Percentiles rank a stretch among this genome's conserved stretches.
These are phyloP conservation scores for Sibirionetta formosa DNA, from an alignment of 2,797 vertebrate species.

Conservation along the genomic window DNA sequence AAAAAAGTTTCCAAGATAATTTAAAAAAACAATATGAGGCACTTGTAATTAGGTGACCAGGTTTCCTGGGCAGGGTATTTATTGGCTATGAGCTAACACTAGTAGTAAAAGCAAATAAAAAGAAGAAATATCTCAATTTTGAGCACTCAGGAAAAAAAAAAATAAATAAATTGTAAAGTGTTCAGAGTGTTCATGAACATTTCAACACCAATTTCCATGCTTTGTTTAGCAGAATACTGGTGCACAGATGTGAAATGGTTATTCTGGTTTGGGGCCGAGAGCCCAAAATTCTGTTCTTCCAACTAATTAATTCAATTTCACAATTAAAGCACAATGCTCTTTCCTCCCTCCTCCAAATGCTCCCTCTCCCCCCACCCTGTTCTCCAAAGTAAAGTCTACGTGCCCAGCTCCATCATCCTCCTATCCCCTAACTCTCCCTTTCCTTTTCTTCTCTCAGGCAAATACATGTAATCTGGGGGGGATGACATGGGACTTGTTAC, in stretches of 20 bases:
- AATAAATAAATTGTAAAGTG: not conserved
- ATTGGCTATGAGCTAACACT: not conserved
- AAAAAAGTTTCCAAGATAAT: not conserved
- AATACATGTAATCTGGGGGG: not conserved
- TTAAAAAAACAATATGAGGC: not conserved
- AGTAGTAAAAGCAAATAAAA: not conserved
- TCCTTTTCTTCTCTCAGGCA: not conserved
- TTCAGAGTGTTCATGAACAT: not conserved
- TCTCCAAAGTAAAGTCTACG: conserved; percentile 16
- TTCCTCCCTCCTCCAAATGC: not conserved
- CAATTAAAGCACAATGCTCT: conserved; percentile 25
- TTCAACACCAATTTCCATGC: not conserved
- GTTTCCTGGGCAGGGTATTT: not conserved
- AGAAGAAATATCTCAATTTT: not conserved
- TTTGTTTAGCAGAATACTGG: conserved; percentile 40
- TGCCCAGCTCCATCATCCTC: not conserved
- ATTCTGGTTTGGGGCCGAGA: conserved; percentile 22
- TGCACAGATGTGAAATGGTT: conserved; percentile 48
- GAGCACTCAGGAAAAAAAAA: not conserved
- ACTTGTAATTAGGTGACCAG: not conserved
- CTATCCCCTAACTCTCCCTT: not conserved
- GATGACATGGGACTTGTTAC: not conserved
- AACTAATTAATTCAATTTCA: conserved; percentile 48
- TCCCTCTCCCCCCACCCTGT: not conserved
- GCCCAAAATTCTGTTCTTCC: conserved; percentile 26